These are phyloP conservation scores for Herminia tarsipennalis DNA, from an alignment of 2,888 invertebrate species.

Conservation along the genomic window DNA sequence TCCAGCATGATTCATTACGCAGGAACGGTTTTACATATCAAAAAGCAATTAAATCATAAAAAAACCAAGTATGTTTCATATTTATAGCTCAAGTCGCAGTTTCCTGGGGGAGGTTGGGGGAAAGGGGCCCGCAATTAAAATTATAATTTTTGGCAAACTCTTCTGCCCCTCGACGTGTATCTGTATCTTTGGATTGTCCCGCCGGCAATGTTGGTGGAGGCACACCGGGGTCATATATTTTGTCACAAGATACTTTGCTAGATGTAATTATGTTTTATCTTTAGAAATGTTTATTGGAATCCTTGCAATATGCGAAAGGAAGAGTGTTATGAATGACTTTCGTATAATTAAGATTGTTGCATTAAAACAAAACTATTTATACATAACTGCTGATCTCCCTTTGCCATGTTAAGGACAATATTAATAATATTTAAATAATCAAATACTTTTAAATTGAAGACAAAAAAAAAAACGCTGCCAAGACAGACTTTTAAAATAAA, in stretches of 20 bases:
- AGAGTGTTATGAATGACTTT: no score
- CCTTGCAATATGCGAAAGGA: no score
- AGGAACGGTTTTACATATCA: slow-evolving; percentile 40
- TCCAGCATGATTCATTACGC: slow-evolving; percentile 2
- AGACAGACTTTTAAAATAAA: no score
- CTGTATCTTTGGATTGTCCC: slow-evolving; percentile 82
- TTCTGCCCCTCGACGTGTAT: slow-evolving; percentile 72
- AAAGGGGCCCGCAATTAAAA: slow-evolving; percentile 76
- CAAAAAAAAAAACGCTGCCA: no score
- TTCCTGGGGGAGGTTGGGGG: slow-evolving; percentile 56
- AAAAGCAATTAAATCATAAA: slow-evolving; percentile 49
- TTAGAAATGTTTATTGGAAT: background rate
- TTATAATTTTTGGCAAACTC: slow-evolving; percentile 85
- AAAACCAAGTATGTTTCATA: slow-evolving; percentile 51
- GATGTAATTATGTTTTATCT: background rate
- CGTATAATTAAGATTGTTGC: no score
- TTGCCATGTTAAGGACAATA: no score
- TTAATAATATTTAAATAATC: no score
- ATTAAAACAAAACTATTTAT: no score
- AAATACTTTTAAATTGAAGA: no score
- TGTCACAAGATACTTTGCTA: background rate
- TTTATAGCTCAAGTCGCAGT: slow-evolving; percentile 53
- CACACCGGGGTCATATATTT: slow-evolving; percentile 46
- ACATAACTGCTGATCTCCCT: no score
- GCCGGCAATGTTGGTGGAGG: slow-evolving; percentile 50